Evolutionary conservation across 2,113 vertebrate genomes (phyloP).

Genomic region (Laterallus jamaicensis): DNA sequence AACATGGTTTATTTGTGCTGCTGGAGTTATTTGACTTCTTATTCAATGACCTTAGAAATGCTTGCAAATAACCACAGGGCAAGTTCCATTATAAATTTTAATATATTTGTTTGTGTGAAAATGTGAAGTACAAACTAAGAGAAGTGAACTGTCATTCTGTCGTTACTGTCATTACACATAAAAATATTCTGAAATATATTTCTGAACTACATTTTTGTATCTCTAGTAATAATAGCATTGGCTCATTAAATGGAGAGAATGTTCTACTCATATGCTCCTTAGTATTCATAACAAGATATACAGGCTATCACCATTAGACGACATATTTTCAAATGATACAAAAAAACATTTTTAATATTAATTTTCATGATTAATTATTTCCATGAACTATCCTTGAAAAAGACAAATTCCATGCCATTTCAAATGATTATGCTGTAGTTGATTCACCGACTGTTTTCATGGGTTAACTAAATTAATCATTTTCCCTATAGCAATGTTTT

Average conservation of each 20-base stretch:
- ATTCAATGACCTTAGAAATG: not conserved
- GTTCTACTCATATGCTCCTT: not conserved
- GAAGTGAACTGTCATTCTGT: not conserved
- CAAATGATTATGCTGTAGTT: not conserved
- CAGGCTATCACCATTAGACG: not conserved
- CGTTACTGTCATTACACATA: not conserved
- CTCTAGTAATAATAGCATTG: not conserved
- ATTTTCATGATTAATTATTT: slow-evolving; percentile 27
- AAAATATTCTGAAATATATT: not conserved
- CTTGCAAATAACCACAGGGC: not conserved
- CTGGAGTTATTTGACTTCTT: not conserved
- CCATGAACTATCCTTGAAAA: not conserved
- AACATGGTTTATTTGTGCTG: not conserved
- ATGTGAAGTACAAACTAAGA: not conserved
- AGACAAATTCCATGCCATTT: not conserved
- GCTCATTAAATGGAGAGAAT: not conserved
- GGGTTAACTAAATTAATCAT: not conserved
- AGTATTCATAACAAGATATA: slow-evolving; percentile 1
- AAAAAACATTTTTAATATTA: not conserved
- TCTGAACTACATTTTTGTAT: not conserved
- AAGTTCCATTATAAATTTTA: not conserved
- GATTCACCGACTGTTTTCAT: not conserved
- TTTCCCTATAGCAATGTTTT: not conserved
- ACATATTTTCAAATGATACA: not conserved
- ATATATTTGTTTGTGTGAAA: not conserved